Percentiles rank a stretch among this genome's conserved stretches.
Evolutionary conservation across 2,888 invertebrate genomes (phyloP).

Genomic region (Cremastinae sp.): DNA sequence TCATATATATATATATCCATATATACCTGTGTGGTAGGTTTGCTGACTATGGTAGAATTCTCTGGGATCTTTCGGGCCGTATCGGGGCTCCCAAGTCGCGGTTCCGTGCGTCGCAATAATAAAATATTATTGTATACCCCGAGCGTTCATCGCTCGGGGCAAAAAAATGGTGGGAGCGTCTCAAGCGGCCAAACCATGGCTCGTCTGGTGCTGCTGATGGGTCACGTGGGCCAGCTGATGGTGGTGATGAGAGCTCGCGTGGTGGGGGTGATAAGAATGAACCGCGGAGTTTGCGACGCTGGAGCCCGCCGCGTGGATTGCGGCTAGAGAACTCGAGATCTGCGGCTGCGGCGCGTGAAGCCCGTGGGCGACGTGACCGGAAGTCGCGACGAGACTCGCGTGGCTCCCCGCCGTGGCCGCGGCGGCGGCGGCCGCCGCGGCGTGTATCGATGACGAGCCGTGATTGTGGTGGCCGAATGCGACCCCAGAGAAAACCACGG

Average conservation of each 20-base stretch:
- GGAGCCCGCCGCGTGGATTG: conserved; percentile 55
- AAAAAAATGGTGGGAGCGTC: conserved; percentile 22
- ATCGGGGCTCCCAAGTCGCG: background rate
- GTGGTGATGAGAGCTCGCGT: conserved; percentile 69
- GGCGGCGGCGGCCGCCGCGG: conserved; percentile 66
- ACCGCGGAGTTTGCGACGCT: conserved; percentile 50
- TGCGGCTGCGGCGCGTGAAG: conserved; percentile 74
- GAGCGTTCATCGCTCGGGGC: background rate
- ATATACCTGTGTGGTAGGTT: conserved; percentile 56
- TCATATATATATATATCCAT: conserved; percentile 60
- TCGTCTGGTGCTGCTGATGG: conserved; percentile 76
- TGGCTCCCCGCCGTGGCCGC: conserved; percentile 52
- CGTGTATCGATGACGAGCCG: conserved; percentile 74
- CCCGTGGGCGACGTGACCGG: conserved; percentile 66
- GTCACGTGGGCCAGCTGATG: conserved; percentile 76
- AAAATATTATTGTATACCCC: too few relatives aligned
- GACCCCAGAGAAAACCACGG: conserved; percentile 91
- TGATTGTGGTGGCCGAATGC: conserved; percentile 85
- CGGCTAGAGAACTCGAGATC: conserved; percentile 64
- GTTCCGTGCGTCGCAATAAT: background rate
- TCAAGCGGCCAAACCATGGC: conserved; percentile 78
- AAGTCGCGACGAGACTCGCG: conserved; percentile 60
- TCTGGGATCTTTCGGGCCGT: conserved; percentile 50
- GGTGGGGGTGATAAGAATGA: conserved; percentile 64
- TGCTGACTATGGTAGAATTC: conserved; percentile 46